Conservation (phyloP, 2,888 invertebrate genomes). For the Tetragonisca angustula region DNA sequence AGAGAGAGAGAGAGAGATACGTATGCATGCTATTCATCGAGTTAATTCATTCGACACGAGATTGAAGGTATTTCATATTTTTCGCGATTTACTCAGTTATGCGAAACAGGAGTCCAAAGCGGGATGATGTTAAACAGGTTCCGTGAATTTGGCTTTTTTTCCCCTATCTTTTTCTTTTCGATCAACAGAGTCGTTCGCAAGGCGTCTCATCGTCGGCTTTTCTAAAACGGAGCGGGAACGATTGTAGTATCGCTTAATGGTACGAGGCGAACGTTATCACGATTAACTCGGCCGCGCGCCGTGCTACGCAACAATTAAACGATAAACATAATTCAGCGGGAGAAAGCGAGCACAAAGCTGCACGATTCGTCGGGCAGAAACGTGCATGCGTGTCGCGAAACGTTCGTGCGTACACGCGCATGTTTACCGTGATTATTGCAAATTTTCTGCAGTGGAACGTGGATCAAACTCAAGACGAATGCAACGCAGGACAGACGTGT, state of each 20-base stretch:
- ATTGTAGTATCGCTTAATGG: neutral
- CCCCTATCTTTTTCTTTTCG: neutral
- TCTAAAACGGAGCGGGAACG: neutral
- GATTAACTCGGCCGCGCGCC: neutral
- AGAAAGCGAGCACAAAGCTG: neutral
- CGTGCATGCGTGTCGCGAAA: neutral
- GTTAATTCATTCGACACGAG: neutral
- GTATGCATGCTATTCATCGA: neutral
- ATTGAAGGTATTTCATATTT: neutral
- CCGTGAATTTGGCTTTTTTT: neutral
- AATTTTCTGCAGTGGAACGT: constrained; percentile 22
- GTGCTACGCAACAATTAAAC: neutral
- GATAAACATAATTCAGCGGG: neutral
- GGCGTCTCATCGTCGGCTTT: neutral
- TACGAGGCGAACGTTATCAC: neutral
- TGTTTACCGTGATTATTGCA: constrained; percentile 15
- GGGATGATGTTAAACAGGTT: neutral
- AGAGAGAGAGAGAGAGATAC: neutral
- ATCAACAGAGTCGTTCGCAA: no score
- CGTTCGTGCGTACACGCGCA: neutral
- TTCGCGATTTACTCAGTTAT: neutral
- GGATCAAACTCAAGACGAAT: constrained; percentile 23
- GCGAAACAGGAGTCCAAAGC: neutral
- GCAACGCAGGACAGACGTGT: constrained; percentile 25
- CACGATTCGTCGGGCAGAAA: neutral